Evolutionary conservation across 2,113 vertebrate species (phyloP).

Genomic region (Dasypus novemcinctus): DNA sequence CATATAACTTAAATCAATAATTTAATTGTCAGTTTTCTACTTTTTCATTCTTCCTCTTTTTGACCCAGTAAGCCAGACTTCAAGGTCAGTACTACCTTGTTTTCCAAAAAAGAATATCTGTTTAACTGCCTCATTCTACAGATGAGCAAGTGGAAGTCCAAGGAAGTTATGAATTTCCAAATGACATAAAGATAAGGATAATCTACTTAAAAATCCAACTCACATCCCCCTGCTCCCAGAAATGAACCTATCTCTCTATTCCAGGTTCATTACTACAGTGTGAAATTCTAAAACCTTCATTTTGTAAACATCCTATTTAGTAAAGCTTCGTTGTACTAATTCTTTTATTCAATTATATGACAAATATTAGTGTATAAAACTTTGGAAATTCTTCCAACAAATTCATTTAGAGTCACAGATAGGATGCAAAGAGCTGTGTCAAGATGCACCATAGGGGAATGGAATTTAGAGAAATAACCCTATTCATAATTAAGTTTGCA

Average conservation of each 20-base stretch:
- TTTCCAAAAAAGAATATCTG: neutral
- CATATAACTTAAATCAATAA: fast-evolving
- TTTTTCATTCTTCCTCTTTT: neutral
- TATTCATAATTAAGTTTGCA: no score
- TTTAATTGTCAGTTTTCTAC: neutral
- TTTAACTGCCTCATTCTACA: neutral
- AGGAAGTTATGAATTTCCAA: neutral
- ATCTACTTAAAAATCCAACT: neutral
- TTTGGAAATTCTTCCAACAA: neutral
- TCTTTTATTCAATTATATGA: neutral
- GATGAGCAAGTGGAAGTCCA: neutral
- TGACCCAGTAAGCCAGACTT: neutral
- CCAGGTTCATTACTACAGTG: no score
- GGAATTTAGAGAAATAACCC: no score
- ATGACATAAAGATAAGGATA: no score
- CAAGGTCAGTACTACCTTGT: neutral
- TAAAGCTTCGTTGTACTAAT: neutral
- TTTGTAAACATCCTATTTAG: neutral
- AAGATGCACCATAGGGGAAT: neutral
- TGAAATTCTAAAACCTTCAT: neutral
- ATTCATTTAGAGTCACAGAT: neutral
- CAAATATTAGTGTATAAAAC: neutral
- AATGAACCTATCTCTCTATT: neutral
- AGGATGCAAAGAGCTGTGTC: neutral
- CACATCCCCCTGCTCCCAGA: neutral